Percentiles rank a stretch among this genome's conserved stretches.
Conservation (phyloP, 2,888 invertebrate genomes). For the Charanyca ferruginea region DNA sequence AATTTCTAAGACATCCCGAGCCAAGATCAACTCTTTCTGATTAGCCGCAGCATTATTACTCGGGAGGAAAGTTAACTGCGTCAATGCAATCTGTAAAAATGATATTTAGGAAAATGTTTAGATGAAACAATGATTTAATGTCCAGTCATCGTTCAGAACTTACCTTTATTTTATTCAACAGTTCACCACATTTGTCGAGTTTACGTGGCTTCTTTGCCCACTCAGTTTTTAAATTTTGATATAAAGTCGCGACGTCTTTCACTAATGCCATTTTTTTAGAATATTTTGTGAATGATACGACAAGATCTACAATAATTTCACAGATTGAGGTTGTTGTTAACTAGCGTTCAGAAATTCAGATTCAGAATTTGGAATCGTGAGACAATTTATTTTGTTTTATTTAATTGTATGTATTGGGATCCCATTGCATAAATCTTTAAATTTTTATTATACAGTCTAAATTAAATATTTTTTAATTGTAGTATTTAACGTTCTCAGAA, state of each 20-base stretch:
- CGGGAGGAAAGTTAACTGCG: constrained; percentile 96
- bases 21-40: constrained; percentile 95
- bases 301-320: constrained; percentile 3
- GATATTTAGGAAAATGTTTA: constrained; percentile 8
- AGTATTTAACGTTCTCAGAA: too few species aligned
- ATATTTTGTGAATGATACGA: constrained; percentile 14
- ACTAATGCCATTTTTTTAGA: constrained; percentile 91
- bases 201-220: constrained; percentile 96
- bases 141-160: constrained; percentile 76
- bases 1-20: constrained; percentile 98
- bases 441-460: too few species aligned
- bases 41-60: constrained; percentile 94
- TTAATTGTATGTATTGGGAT: background rate
- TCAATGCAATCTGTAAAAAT: constrained; percentile 94
- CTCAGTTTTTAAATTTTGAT: constrained; percentile 96
- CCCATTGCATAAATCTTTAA: fast-evolving
- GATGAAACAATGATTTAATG: constrained; percentile 58
- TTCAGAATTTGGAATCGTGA: too few species aligned
- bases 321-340: constrained; percentile 48
- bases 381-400: background rate
- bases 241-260: constrained; percentile 94
- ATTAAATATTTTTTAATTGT: background rate
- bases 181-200: constrained; percentile 96
- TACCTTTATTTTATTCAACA: constrained; percentile 96
- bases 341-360: constrained; percentile 35